Percentiles rank a stretch among this genome's conserved stretches.
Conservation (phyloP, 2,888 invertebrate genomes). For the Spilarctia lutea region DNA sequence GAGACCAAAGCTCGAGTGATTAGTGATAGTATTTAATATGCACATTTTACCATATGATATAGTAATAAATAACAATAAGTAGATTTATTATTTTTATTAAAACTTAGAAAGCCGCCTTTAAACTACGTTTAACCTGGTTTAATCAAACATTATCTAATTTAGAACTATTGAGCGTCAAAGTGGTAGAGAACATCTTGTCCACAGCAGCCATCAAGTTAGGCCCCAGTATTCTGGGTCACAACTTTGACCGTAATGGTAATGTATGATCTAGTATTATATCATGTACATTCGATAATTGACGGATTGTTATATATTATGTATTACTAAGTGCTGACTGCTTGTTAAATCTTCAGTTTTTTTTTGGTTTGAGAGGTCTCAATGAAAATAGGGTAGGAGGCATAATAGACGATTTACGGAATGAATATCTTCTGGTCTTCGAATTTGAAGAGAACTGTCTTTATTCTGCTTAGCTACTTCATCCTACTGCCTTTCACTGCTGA, state of each 20-base stretch:
- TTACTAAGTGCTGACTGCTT: neutral
- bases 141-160: conserved; percentile 70
- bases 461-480: too few species aligned
- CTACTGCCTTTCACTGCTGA: too few species aligned
- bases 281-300: neutral
- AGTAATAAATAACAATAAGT: too few species aligned
- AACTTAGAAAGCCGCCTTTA: conserved; percentile 24
- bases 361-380: neutral
- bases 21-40: too few species aligned
- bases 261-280: conserved; percentile 36
- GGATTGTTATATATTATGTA: neutral
- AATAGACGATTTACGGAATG: too few species aligned
- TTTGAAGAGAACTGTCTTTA: too few species aligned
- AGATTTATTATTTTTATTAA: too few species aligned
- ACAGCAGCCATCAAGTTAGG: conserved; percentile 62
- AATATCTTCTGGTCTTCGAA: too few species aligned
- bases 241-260: conserved; percentile 63
- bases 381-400: too few species aligned
- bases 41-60: too few species aligned
- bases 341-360: neutral
- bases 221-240: conserved; percentile 71
- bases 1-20: too few species aligned
- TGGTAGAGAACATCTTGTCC: conserved; percentile 74
- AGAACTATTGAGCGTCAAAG: conserved; percentile 81
- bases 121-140: conserved; percentile 48